Percentiles rank a stretch among this genome's conserved stretches.
These are phyloP conservation scores for Melanostigma gelatinosum DNA, from an alignment of 2,113 vertebrate species.

Conservation along the genomic window DNA sequence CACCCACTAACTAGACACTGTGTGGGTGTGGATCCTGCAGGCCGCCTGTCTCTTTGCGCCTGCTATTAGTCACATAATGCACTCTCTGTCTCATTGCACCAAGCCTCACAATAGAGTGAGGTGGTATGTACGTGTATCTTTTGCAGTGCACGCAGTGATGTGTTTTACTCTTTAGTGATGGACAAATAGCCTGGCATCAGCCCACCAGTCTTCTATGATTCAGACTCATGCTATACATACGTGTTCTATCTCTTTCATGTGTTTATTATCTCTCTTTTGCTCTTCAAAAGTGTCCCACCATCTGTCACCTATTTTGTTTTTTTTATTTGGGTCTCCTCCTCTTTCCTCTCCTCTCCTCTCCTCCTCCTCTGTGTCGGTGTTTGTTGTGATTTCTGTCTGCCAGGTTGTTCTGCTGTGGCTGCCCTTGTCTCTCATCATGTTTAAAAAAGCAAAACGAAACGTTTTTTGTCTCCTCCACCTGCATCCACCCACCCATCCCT, in stretches of 20 bases:
- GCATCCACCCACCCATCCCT: slow-evolving; percentile 32
- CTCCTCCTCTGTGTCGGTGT: slow-evolving; percentile 1
- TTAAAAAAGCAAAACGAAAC: slow-evolving; percentile 68
- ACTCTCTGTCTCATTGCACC: slow-evolving; percentile 43
- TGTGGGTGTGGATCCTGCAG: slow-evolving; percentile 75
- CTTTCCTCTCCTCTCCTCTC: slow-evolving; percentile 15
- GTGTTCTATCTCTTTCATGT: slow-evolving; percentile 41
- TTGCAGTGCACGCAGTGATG: slow-evolving; percentile 21
- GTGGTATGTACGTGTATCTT: slow-evolving; percentile 7
- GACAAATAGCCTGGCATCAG: slow-evolving; percentile 53
- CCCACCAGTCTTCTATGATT: slow-evolving; percentile 55
- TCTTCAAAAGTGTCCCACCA: slow-evolving; percentile 15
- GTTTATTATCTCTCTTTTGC: slow-evolving; percentile 31
- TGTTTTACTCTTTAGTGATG: slow-evolving; percentile 44
- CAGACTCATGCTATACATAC: slow-evolving; percentile 44
- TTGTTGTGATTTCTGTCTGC: slow-evolving; percentile 61
- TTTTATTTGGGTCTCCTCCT: background rate
- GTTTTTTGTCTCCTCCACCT: slow-evolving; percentile 76
- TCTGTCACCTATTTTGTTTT: slow-evolving; percentile 2
- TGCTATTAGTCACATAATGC: slow-evolving; percentile 72
- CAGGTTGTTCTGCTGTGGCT: slow-evolving; percentile 67
- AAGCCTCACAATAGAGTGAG: slow-evolving; percentile 22
- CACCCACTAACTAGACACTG: slow-evolving; percentile 71
- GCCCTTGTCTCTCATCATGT: slow-evolving; percentile 73
- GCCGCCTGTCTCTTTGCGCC: slow-evolving; percentile 64